Base-by-base conservation (phyloP, 2,797 vertebrate genomes). In the Coregonus sp. region DNA sequence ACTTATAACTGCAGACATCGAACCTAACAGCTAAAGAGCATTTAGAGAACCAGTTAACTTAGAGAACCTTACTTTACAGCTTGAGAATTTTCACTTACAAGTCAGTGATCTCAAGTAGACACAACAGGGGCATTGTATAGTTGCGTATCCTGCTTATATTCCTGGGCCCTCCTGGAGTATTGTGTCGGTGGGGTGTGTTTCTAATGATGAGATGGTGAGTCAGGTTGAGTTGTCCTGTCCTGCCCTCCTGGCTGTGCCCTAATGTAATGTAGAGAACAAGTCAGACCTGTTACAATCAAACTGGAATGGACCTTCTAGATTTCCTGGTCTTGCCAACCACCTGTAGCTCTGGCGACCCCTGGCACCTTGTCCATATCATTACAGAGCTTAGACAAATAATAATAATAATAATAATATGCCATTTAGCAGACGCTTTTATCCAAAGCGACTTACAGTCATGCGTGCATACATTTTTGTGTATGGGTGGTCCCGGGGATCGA, bases 381-480 rank as follows among this genome's bases (percentile, higher is more conserved):
- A 83, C 80, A 78, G 84, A 90, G 79, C 70, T 33, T 90, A 89
- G 78, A 88, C 88, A 81, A 89, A 12, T 63, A 18, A n/a, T n/a
- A n/a, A n/a, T n/a, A n/a, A n/a, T n/a, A n/a, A n/a, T n/a, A n/a
- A n/a, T n/a, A n/a, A n/a, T n/a, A n/a, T n/a, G n/a, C n/a, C n/a
- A n/a, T n/a, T n/a, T n/a, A n/a, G n/a, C n/a, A n/a, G n/a, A n/a
- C n/a, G n/a, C n/a, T n/a, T n/a, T n/a, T n/a, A n/a, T n/a, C n/a
- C n/a, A n/a, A n/a, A n/a, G n/a, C n/a, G n/a, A n/a, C n/a, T n/a
- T n/a, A n/a, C n/a, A n/a, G n/a, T n/a, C n/a, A n/a, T n/a, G n/a
- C n/a, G n/a, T n/a, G n/a, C n/a, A n/a, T n/a, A n/a, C n/a, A n/a
- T n/a, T n/a, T n/a, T n/a, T n/a, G n/a, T n/a, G n/a, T n/a, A n/a